phyloP scores from a whole-genome alignment of 1,140 invertebrate genomes.

The Brachystomella parvula region DNA sequence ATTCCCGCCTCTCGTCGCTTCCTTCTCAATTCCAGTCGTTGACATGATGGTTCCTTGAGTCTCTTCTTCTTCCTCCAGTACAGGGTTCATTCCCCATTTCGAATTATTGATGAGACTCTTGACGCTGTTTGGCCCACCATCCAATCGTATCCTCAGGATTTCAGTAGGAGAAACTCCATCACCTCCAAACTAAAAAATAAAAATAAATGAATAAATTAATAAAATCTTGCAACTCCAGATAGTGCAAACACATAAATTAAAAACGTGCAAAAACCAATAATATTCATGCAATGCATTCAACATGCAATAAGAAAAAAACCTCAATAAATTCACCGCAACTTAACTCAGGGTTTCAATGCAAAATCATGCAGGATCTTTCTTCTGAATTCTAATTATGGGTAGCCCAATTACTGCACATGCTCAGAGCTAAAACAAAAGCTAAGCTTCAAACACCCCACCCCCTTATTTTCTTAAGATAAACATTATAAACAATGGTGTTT shows the following conservation, averaged over 20 bases:
- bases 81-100: conserved; percentile 36
- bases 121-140: conserved; percentile 34
- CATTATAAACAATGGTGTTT: no score
- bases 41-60: conserved; percentile 17
- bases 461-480: no score
- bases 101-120: conserved; percentile 39
- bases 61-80: conserved; percentile 38
- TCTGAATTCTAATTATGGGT: no score
- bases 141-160: conserved; percentile 31
- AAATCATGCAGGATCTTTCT: no score
- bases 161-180: conserved; percentile 36
- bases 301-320: no score
- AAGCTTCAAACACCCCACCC: no score
- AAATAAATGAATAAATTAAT: conserved; percentile 15
- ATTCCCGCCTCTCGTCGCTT: background rate
- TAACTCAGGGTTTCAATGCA: no score
- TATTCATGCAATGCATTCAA: no score
- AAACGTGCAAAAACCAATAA: background rate
- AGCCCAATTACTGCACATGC: no score
- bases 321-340: no score
- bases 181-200: conserved; percentile 27
- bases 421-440: no score
- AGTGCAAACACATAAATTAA: background rate
- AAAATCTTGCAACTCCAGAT: background rate
- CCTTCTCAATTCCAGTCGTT: conserved; percentile 3